These are phyloP conservation scores for Haliclystus octoradiatus DNA, from an alignment of 30 jellyfish, hydroid and myxozoan species.

Conservation along the genomic window DNA sequence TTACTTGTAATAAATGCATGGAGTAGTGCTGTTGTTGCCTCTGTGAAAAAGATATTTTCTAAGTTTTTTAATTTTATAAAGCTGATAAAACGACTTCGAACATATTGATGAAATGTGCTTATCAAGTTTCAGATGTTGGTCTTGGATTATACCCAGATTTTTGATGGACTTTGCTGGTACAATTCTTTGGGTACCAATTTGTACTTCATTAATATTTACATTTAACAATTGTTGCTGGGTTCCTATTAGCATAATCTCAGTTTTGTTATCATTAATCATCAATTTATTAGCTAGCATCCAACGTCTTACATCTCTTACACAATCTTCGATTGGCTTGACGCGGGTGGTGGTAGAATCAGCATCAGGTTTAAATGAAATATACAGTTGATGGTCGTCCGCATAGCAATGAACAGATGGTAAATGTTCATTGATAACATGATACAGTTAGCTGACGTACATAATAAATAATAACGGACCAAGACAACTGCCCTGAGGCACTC, in stretches of 20 bases:
- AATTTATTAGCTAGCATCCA: constrained; percentile 29
- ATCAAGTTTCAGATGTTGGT: too few species aligned
- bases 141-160: constrained; percentile 35
- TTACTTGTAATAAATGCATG: constrained; percentile 15
- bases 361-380: too few species aligned
- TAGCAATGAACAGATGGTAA: constrained; percentile 24
- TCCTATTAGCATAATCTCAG: constrained; percentile 20
- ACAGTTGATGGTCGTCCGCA: constrained; percentile 28
- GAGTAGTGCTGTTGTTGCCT: too few species aligned
- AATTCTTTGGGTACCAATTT: constrained; percentile 30
- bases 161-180: constrained; percentile 29
- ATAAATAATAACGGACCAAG: constrained; percentile 1
- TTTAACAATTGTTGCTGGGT: constrained; percentile 35
- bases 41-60: constrained; percentile 16
- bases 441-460: not conserved
- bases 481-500: too few species aligned
- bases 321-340: constrained; percentile 18
- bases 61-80: constrained; percentile 22
- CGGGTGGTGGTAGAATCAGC: constrained; percentile 14
- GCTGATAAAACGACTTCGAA: too few species aligned
- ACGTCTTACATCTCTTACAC: constrained; percentile 10
- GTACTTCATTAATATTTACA: constrained; percentile 24
- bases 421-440: constrained; percentile 15
- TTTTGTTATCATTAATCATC: too few species aligned
- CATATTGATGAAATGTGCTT: too few species aligned